phyloP scores from a whole-genome alignment of 2,797 vertebrate genomes.

The Crocodylus rhombifer region DNA sequence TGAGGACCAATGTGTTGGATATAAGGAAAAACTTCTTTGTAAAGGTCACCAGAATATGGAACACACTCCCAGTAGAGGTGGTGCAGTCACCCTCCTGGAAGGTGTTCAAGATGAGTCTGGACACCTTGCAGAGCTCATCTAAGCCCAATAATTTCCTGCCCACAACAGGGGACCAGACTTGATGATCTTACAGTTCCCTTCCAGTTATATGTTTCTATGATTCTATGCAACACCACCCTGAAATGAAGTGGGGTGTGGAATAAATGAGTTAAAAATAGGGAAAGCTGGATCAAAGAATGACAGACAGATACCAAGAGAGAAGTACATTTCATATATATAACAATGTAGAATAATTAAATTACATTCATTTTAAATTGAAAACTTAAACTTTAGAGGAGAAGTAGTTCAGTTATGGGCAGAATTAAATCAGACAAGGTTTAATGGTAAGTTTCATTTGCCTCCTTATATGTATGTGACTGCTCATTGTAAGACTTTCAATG shows the following conservation, averaged over 20 bases:
- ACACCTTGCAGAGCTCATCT: too few species aligned
- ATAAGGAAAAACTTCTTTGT: too few species aligned
- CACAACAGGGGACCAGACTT: too few species aligned
- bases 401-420: not conserved
- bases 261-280: not conserved
- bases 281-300: not conserved
- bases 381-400: not conserved
- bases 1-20: too few species aligned
- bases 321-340: not conserved
- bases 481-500: not conserved
- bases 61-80: too few species aligned
- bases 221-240: not conserved
- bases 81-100: too few species aligned
- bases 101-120: too few species aligned
- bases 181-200: too few species aligned
- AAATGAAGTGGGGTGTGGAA: not conserved
- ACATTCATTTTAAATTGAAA: not conserved
- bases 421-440: too few species aligned
- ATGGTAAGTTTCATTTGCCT: not conserved
- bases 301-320: not conserved
- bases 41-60: too few species aligned
- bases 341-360: not conserved
- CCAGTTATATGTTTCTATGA: too few species aligned
- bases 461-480: not conserved
- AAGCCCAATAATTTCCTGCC: too few species aligned